Conservation (phyloP, 2,113 vertebrate genomes). For the Oryzias woworae region DNA sequence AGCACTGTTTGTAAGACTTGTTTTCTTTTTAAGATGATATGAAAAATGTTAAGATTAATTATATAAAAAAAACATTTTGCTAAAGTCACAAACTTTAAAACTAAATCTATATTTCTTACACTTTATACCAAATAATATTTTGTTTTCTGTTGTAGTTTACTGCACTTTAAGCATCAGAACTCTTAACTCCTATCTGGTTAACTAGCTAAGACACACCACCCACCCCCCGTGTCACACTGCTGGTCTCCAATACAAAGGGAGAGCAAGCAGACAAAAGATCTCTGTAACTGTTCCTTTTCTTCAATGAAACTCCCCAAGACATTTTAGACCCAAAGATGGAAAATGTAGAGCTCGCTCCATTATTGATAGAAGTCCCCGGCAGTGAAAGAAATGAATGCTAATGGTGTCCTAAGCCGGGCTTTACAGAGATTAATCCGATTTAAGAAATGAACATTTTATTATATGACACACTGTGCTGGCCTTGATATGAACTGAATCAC, state of each 20-base stretch:
- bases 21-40: too few species aligned
- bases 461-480: constrained; percentile 54
- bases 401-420: constrained; percentile 67
- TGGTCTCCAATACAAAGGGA: constrained; percentile 46
- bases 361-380: constrained; percentile 72
- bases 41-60: too few species aligned
- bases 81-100: too few species aligned
- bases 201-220: constrained; percentile 33
- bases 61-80: too few species aligned
- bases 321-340: constrained; percentile 60
- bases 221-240: constrained; percentile 33
- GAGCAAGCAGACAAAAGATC: constrained; percentile 54
- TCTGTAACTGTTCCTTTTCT: constrained; percentile 52
- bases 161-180: too few species aligned
- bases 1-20: too few species aligned
- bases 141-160: too few species aligned
- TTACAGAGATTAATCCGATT: constrained; percentile 74
- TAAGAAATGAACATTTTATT: constrained; percentile 70
- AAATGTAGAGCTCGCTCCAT: constrained; percentile 61
- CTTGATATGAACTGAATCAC: constrained; percentile 63
- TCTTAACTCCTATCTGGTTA: constrained; percentile 3
- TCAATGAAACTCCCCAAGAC: constrained; percentile 63
- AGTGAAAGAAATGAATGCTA: constrained; percentile 72
- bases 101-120: too few species aligned
- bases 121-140: too few species aligned